Percentiles rank a stretch among this genome's conserved stretches.
Conservation (phyloP, 2,797 vertebrate species). For the Nasua narica region DNA sequence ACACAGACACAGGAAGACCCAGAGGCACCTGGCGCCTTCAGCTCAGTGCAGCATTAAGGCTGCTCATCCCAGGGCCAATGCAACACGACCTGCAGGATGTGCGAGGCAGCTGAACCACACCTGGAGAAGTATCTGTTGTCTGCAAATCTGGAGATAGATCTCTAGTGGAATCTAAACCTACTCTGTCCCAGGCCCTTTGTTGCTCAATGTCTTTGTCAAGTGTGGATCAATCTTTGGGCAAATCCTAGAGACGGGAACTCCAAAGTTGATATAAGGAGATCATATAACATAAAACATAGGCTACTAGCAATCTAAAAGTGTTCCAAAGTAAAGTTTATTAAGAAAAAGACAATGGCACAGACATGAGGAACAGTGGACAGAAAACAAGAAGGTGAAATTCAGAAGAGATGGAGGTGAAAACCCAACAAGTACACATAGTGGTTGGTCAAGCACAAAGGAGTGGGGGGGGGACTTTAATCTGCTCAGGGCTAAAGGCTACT, state of each 20-base stretch:
- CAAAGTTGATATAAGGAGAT: not conserved
- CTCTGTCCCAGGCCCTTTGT: not conserved
- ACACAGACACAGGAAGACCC: not conserved
- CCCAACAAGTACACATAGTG: not conserved
- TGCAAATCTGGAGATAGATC: not conserved
- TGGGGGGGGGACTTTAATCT: not conserved
- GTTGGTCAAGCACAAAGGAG: not conserved
- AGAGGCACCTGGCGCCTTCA: not conserved
- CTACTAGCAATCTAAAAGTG: not conserved
- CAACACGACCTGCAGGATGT: rapidly evolving
- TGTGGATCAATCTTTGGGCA: not conserved
- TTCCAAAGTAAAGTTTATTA: not conserved
- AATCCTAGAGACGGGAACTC: not conserved
- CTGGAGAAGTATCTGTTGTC: not conserved
- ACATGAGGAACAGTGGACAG: not conserved
- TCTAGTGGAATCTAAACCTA: not conserved
- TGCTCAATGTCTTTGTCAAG: not conserved
- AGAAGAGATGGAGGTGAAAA: not conserved
- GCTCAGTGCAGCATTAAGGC: not conserved
- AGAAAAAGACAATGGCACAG: not conserved
- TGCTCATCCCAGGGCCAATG: not conserved
- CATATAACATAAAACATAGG: not conserved
- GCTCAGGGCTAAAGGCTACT: not conserved
- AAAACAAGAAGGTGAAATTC: not conserved
- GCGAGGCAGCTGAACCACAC: not conserved